Conservation (phyloP, 2,888 invertebrate species). For the Leptopilina drosophilae region DNA sequence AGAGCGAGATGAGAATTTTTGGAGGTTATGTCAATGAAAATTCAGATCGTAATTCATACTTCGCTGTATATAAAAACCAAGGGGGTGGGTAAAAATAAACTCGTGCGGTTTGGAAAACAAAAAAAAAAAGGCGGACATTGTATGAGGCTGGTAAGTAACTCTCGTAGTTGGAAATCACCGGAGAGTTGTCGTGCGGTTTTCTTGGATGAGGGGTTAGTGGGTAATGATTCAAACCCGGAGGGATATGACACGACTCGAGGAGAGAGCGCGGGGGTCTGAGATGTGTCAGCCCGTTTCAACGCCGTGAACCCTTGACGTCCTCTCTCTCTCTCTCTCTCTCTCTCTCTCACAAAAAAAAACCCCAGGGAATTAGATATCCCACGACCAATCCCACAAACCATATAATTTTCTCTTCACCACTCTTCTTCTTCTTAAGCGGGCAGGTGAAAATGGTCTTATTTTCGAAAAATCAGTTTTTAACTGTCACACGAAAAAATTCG, state of each 20-base stretch:
- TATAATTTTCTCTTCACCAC: conserved; percentile 48
- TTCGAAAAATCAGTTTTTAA: not conserved
- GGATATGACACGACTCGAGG: conserved; percentile 50
- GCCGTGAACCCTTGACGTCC: conserved; percentile 69
- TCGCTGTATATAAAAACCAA: too few species aligned
- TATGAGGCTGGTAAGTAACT: conserved; percentile 5
- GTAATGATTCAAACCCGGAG: conserved; percentile 36
- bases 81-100: too few species aligned
- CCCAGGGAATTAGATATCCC: conserved; percentile 69
- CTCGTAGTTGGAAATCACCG: conserved; percentile 17
- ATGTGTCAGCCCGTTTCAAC: conserved; percentile 73
- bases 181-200: conserved; percentile 37
- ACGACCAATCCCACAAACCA: conserved; percentile 66
- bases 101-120: not conserved
- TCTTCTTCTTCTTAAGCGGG: not conserved
- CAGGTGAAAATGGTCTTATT: not conserved
- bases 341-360: conserved; percentile 52
- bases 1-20: too few species aligned
- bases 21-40: too few species aligned
- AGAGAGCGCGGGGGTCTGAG: conserved; percentile 53
- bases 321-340: too few species aligned
- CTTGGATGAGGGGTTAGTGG: conserved; percentile 35
- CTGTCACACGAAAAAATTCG: too few species aligned
- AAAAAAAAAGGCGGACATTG: not conserved
- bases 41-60: too few species aligned